Evolutionary conservation across 1,140 invertebrate genomes (phyloP).

Genomic region (Drosophila auraria): DNA sequence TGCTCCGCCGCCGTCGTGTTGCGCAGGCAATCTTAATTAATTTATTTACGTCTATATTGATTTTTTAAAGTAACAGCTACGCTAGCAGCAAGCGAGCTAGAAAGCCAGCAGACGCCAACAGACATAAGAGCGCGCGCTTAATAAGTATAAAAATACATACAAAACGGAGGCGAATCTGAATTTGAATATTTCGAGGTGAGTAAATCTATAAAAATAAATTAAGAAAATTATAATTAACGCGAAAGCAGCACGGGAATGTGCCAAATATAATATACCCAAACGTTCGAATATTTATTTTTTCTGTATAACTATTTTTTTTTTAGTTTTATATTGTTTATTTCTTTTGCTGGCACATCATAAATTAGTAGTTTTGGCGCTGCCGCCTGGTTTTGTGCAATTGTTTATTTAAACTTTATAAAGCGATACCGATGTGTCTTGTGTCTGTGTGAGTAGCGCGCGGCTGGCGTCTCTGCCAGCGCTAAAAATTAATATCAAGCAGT

Average conservation of each 20-base stretch:
- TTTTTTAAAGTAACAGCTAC: constrained; percentile 63
- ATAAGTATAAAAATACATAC: constrained; percentile 44
- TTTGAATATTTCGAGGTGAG: constrained; percentile 51
- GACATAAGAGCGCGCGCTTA: constrained; percentile 36
- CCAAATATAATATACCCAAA: constrained; percentile 35
- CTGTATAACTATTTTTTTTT: constrained; percentile 22
- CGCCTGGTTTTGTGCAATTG: constrained; percentile 39
- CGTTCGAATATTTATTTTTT: constrained; percentile 32
- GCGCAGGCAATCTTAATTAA: constrained; percentile 65
- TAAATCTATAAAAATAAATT: constrained; percentile 61
- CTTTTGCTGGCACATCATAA: constrained; percentile 22
- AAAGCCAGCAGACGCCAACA: constrained; percentile 24
- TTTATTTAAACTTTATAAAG: constrained; percentile 47
- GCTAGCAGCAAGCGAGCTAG: constrained; percentile 37
- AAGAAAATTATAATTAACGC: constrained; percentile 49
- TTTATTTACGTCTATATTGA: constrained; percentile 65
- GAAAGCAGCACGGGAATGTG: constrained; percentile 24
- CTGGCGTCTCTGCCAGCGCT: constrained; percentile 28
- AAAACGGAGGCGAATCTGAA: constrained; percentile 33
- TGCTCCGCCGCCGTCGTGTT: constrained; percentile 34
- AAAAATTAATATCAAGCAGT: constrained; percentile 47
- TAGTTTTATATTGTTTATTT: constrained; percentile 23
- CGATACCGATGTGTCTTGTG: constrained; percentile 15
- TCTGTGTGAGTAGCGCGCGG: constrained; percentile 24
- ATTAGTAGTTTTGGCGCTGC: constrained; percentile 31